Conservation (phyloP, 2,888 invertebrate genomes). For the Chrysotoxum bicinctum region DNA sequence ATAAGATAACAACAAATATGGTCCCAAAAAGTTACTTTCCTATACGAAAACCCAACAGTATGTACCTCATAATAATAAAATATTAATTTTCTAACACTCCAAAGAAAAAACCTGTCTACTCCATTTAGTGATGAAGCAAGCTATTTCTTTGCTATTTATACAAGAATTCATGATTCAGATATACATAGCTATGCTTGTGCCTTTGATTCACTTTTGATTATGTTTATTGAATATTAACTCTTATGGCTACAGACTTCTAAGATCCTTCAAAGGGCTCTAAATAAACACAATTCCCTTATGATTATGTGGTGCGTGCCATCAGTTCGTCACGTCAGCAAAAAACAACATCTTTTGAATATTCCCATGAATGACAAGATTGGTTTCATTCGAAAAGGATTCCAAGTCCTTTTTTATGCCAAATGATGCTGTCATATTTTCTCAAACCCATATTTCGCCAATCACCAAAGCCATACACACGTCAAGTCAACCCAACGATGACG, state of each 20-base stretch:
- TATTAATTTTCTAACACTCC: not conserved
- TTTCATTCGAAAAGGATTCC: slow-evolving; percentile 28
- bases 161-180: not conserved
- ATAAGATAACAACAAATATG: not conserved
- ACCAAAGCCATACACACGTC: not conserved
- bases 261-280: slow-evolving; percentile 35
- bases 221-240: slow-evolving; percentile 61
- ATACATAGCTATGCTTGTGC: not conserved
- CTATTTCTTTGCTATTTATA: not conserved
- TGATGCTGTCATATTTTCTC: slow-evolving; percentile 40
- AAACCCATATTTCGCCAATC: not conserved
- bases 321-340: slow-evolving; percentile 11
- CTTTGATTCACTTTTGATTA: slow-evolving; percentile 40
- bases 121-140: not conserved
- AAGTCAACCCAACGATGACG: not conserved
- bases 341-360: slow-evolving; percentile 43
- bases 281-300: slow-evolving; percentile 7
- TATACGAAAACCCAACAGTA: not conserved
- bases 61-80: too few species aligned
- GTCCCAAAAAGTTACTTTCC: not conserved
- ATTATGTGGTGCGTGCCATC: slow-evolving; percentile 6
- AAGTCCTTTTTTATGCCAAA: slow-evolving; percentile 24
- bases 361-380: slow-evolving; percentile 36
- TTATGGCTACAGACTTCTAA: slow-evolving; percentile 11
- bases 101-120: not conserved